These are phyloP conservation scores for Dermatemys mawii DNA, from an alignment of 2,113 vertebrate species.

Conservation along the genomic window DNA sequence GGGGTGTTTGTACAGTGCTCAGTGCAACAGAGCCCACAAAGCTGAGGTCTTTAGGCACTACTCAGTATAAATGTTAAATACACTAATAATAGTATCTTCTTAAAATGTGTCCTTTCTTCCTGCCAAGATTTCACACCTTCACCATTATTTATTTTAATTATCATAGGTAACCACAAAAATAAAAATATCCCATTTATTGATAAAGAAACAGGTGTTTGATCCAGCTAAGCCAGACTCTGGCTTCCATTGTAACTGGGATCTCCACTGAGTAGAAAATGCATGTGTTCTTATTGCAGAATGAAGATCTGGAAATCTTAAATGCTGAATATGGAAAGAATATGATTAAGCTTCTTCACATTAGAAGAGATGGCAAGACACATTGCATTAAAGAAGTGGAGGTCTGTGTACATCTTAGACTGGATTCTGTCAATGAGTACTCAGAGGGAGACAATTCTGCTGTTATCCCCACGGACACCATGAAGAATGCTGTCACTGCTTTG, in stretches of 20 bases:
- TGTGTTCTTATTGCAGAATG: constrained; percentile 69
- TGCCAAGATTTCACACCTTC: not conserved
- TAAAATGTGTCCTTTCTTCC: not conserved
- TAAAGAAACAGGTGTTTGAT: not conserved
- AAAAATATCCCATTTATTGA: not conserved
- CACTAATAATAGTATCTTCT: not conserved
- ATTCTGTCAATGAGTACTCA: constrained; percentile 84
- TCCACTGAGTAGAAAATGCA: not conserved
- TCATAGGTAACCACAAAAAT: not conserved
- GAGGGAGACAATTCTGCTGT: constrained; percentile 88
- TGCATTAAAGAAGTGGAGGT: constrained; percentile 83
- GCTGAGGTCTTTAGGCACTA: not conserved
- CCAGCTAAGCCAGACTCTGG: not conserved
- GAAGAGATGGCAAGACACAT: constrained; percentile 80
- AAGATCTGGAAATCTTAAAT: constrained; percentile 83
- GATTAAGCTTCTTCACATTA: constrained; percentile 85
- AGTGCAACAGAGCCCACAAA: not conserved
- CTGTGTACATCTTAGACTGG: constrained; percentile 85
- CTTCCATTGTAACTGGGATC: not conserved
- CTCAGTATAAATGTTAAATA: not conserved
- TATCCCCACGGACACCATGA: constrained; percentile 92
- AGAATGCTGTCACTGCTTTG: constrained; percentile 88
- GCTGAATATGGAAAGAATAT: constrained; percentile 89
- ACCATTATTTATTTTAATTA: not conserved
- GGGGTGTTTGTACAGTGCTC: not conserved